Percentiles rank a stretch among this genome's conserved stretches.
Conservation (phyloP, 37 sponge, comb jelly and placozoan species). For the Ephydatia muelleri region DNA sequence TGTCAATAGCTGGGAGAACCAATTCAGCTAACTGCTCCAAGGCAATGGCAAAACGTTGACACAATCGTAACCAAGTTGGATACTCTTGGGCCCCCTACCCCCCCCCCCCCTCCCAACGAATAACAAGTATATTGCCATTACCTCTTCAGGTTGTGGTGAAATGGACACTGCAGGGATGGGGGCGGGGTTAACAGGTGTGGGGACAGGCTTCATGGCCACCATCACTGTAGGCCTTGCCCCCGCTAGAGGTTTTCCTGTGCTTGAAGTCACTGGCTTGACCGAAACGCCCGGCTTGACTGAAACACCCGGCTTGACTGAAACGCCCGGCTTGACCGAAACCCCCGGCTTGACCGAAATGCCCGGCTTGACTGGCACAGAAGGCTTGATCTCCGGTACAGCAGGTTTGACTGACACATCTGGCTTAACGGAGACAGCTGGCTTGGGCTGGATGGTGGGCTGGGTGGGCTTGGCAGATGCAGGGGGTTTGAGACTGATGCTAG, state of each 20-base stretch:
- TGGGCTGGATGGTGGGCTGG: background rate
- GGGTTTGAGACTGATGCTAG: background rate
- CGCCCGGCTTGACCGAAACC: background rate
- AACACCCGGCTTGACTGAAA: background rate
- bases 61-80: no score
- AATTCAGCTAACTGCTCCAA: background rate
- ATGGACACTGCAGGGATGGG: background rate
- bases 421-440: background rate
- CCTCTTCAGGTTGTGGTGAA: background rate
- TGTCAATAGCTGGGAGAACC: background rate
- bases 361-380: background rate
- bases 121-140: background rate
- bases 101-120: no score
- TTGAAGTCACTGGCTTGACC: background rate
- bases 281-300: no score
- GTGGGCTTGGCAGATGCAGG: background rate
- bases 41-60: background rate
- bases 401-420: background rate
- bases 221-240: background rate
- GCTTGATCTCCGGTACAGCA: background rate
- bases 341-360: background rate
- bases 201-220: background rate
- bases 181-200: background rate
- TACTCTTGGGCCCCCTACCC: no score
- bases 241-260: background rate